Base-by-base conservation (phyloP, 1,140 invertebrate species). In the Pseudomyrmex dendroicus region DNA sequence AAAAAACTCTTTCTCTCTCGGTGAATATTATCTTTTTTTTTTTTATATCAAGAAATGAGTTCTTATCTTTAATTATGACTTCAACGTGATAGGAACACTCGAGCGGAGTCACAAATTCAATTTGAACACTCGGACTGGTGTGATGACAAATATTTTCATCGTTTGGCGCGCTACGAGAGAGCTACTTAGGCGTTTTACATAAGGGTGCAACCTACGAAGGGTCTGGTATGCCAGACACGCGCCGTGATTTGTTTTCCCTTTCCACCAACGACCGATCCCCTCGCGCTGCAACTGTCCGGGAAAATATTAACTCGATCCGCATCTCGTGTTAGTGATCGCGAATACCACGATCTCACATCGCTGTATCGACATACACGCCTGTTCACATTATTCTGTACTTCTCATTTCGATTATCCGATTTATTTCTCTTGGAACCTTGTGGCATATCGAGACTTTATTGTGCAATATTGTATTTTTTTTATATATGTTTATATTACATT, bases 221-320 rank as follows among this genome's bases (percentile, higher is more conserved):
- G 90, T 92, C 91, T 91, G 93, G 93, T 93, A 94, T 94, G 92
- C 89, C 86, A 93, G 90, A 91, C 92, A 93, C 91, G 93, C 92
- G 90, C 84, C 80, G 92, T 93, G 93, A 94, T 94, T 94, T 93
- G 91, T 93, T 93, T 92, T 90, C 90, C 87, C 91, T 89, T 84
- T 85, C 89, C 67, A 64, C 35, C 25, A 76, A 46, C 72, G 22
- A 48, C 61, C 82, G 84, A 74, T 66, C 73, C 73, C 73, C 73
- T 57, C 68, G 48, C 70, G 72, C 62, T 57, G 13, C 82, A 68
- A 56, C 73, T 59, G 48, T 70, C 73, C 77, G 22, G 78, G 84
- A 89, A 90, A 90, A 90, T 90, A 90, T 89, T 90, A 90, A 89
- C 86, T 90, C 88, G 82, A 87, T 83, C 84, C 84, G 62, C 63